A percentile compares a stretch with the other conserved stretches of the same genome.
phyloP scores from a whole-genome alignment of 2,888 invertebrate genomes.

The Epirrita christyi region DNA sequence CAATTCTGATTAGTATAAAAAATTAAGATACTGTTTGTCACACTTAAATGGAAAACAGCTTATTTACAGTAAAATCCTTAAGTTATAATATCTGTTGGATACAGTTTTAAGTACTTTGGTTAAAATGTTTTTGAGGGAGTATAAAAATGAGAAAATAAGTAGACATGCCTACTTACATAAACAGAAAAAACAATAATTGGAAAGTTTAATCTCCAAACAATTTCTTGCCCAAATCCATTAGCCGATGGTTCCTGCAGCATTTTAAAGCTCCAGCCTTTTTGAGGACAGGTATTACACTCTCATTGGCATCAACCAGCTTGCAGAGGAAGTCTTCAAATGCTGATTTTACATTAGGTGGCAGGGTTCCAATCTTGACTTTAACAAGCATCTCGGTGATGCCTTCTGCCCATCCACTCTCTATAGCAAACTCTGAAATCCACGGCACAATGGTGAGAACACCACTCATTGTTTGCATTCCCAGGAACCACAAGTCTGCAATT shows the following conservation, averaged over 20 bases:
- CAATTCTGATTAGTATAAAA: constrained; percentile 34
- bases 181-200: constrained; percentile 28
- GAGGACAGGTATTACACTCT: constrained; percentile 89
- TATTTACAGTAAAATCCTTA: constrained; percentile 46
- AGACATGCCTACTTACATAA: constrained; percentile 48
- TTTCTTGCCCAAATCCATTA: constrained; percentile 95
- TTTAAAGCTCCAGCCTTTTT: constrained; percentile 93
- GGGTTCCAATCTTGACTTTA: constrained; percentile 92
- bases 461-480: constrained; percentile 97
- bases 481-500: constrained; percentile 95
- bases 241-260: constrained; percentile 93
- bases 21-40: constrained; percentile 31
- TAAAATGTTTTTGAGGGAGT: constrained; percentile 43
- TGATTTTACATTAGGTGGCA: constrained; percentile 93
- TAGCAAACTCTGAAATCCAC: constrained; percentile 95
- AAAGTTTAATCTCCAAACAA: constrained; percentile 91
- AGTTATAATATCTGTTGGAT: constrained; percentile 5
- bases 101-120: constrained; percentile 44
- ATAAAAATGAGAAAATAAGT: constrained; percentile 42
- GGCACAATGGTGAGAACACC: constrained; percentile 92
- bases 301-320: constrained; percentile 92
- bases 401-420: constrained; percentile 97
- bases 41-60: constrained; percentile 40
- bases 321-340: constrained; percentile 96
- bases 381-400: constrained; percentile 93